Conservation (phyloP, 2,113 vertebrate species). For the Burhinus bistriatus region DNA sequence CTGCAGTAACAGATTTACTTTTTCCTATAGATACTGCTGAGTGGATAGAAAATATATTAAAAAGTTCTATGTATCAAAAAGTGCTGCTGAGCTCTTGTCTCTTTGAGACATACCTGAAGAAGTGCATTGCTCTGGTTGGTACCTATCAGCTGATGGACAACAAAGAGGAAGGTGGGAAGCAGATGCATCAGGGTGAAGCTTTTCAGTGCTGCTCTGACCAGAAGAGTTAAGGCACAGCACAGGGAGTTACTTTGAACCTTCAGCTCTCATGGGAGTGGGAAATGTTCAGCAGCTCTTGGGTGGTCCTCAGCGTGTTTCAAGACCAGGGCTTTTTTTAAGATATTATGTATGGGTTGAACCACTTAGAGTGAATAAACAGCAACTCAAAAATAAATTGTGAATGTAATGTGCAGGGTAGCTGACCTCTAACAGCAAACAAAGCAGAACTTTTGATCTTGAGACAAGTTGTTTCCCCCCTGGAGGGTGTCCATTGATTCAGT, state of each 20-base stretch:
- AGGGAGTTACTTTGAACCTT: background rate
- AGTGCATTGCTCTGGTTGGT: background rate
- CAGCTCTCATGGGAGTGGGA: background rate
- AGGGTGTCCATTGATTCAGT: background rate
- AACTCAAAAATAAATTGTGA: background rate
- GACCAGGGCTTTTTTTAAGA: background rate
- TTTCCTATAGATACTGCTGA: background rate
- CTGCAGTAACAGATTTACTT: background rate
- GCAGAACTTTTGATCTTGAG: background rate
- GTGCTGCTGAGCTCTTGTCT: background rate
- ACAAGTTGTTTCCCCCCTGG: background rate
- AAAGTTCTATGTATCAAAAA: background rate
- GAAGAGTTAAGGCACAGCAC: background rate
- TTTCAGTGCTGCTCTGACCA: background rate
- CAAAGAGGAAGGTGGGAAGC: background rate
- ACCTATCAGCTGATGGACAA: background rate
- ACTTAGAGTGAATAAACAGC: background rate
- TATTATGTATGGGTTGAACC: background rate
- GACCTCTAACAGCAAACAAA: background rate
- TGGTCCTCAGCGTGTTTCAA: background rate
- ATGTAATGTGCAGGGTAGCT: background rate
- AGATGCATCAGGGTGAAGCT: background rate
- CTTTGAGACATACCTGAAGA: background rate
- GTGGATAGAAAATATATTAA: background rate
- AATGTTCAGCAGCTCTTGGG: background rate